Evolutionary conservation across 1,140 invertebrate species (phyloP).

Genomic region (Caerostris darwini): DNA sequence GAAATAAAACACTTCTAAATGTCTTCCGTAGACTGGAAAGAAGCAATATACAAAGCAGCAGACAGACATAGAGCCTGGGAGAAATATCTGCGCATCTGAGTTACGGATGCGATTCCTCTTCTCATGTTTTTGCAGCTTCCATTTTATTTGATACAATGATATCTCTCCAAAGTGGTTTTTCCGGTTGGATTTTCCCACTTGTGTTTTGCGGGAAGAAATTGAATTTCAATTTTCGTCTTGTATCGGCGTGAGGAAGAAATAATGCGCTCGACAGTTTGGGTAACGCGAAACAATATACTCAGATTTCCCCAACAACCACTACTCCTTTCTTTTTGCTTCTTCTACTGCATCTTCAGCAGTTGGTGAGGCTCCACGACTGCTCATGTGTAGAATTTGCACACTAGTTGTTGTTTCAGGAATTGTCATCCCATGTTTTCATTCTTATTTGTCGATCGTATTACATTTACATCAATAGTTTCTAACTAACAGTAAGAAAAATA

Average conservation of each 20-base stretch:
- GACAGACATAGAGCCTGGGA: not conserved
- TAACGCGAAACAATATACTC: not conserved
- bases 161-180: slow-evolving; percentile 63
- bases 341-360: too few species aligned
- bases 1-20: slow-evolving; percentile 48
- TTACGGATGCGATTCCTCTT: slow-evolving; percentile 38
- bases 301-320: not conserved
- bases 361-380: too few species aligned
- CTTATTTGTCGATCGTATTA: too few species aligned
- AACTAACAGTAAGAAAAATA: too few species aligned
- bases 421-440: too few species aligned
- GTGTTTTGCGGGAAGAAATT: not conserved
- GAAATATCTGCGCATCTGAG: slow-evolving; percentile 37
- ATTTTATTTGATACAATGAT: slow-evolving; percentile 67
- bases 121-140: not conserved
- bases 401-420: too few species aligned
- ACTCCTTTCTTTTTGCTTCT: not conserved
- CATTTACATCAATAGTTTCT: too few species aligned
- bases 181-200: not conserved
- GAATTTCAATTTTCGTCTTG: slow-evolving; percentile 53
- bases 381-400: too few species aligned
- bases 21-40: not conserved
- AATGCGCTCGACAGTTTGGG: not conserved
- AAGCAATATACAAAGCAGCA: too few species aligned
- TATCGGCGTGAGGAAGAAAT: slow-evolving; percentile 18